Evolutionary conservation across 2,113 vertebrate species (phyloP).

Genomic region (Aptenodytes patagonicus): DNA sequence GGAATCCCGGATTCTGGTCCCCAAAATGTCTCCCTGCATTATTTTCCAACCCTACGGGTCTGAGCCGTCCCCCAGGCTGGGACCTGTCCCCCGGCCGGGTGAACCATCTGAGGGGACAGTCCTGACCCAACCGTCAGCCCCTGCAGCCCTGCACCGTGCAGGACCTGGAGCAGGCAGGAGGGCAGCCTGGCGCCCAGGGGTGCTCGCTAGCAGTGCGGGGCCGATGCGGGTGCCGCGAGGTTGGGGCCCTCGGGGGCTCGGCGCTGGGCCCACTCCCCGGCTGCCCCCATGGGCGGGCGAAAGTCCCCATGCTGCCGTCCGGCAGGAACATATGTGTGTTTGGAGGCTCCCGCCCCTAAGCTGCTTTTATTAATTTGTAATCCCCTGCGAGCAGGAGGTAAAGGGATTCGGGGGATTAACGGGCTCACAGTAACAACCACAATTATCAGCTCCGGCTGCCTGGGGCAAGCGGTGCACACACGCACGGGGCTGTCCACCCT

Average conservation of each 20-base stretch:
- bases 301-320: neutral
- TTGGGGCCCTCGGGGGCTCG: fast-evolving
- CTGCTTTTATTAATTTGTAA: conserved; percentile 71
- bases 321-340: conserved; percentile 43
- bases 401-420: conserved; percentile 68
- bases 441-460: conserved; percentile 59
- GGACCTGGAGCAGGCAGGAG: fast-evolving
- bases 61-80: neutral
- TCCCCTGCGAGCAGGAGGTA: conserved; percentile 62
- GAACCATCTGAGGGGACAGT: neutral
- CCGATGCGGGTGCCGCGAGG: fast-evolving
- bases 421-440: conserved; percentile 66
- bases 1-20: neutral
- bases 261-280: fast-evolving
- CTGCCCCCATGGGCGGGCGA: neutral
- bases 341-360: conserved; percentile 45
- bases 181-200: neutral
- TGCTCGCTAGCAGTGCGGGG: fast-evolving
- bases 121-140: neutral
- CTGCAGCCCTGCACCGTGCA: fast-evolving
- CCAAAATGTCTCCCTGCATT: fast-evolving
- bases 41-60: fast-evolving
- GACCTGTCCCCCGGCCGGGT: neutral
- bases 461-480: neutral
- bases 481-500: neutral